These are phyloP conservation scores for Esox niger DNA, from an alignment of 2,113 vertebrate genomes.

Conservation along the genomic window DNA sequence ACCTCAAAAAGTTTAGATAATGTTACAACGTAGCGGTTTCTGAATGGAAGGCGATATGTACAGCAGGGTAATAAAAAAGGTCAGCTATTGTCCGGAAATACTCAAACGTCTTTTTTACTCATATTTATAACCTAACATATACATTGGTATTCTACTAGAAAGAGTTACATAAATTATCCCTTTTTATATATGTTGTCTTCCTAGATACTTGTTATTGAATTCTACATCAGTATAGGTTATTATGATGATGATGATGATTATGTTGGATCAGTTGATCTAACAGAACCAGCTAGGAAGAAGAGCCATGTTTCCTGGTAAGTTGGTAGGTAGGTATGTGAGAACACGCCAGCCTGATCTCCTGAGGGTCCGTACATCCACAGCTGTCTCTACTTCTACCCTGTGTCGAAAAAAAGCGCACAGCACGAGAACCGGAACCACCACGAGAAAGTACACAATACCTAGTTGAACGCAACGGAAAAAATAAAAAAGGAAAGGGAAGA, in stretches of 20 bases:
- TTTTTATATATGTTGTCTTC: conserved; percentile 71
- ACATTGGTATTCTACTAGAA: conserved; percentile 96
- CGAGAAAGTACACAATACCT: conserved; percentile 82
- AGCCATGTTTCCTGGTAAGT: conserved; percentile 77
- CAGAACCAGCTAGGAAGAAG: conserved; percentile 80
- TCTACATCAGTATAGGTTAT: conserved; percentile 81
- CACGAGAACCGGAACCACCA: conserved; percentile 85
- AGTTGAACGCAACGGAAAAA: conserved; percentile 78
- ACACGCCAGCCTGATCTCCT: conserved; percentile 86
- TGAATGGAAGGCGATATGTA: conserved; percentile 90
- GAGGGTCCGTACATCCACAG: conserved; percentile 91
- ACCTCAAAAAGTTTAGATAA: conserved; percentile 86
- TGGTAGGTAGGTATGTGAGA: conserved; percentile 76
- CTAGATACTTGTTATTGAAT: conserved; percentile 90
- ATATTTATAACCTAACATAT: conserved; percentile 88
- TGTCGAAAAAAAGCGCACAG: conserved; percentile 90
- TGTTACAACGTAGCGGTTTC: conserved; percentile 80
- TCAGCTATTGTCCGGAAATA: conserved; percentile 91
- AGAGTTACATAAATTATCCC: conserved; percentile 94
- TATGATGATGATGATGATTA: conserved; percentile 56
- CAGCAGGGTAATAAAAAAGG: conserved; percentile 86
- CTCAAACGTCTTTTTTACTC: conserved; percentile 79
- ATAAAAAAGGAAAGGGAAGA: conserved; percentile 31
- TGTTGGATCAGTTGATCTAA: conserved; percentile 83
- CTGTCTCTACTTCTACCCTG: conserved; percentile 83